phyloP scores from a whole-genome alignment of 2,888 invertebrate species.

The Lampropteryx suffumata region DNA sequence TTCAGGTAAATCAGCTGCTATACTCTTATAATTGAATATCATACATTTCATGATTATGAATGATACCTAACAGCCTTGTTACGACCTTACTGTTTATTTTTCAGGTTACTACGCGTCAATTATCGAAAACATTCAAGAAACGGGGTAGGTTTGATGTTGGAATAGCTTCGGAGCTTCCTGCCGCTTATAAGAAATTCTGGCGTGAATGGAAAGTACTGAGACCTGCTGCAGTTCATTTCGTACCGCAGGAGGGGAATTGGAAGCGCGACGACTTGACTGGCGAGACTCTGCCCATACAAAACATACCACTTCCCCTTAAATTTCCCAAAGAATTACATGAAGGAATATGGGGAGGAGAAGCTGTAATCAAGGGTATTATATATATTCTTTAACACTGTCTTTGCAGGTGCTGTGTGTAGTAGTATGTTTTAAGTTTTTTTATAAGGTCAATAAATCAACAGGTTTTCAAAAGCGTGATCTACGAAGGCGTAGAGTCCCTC shows the following conservation, averaged over 20 bases:
- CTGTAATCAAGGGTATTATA: constrained; percentile 88
- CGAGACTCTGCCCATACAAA: constrained; percentile 88
- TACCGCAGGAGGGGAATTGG: constrained; percentile 89
- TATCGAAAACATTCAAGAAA: constrained; percentile 77
- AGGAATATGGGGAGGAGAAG: constrained; percentile 99
- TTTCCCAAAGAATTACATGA: constrained; percentile 90
- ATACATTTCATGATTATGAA: constrained; percentile 11
- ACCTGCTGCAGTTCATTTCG: constrained; percentile 86
- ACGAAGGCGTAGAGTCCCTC: constrained; percentile 86
- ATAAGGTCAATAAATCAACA: constrained; percentile 30
- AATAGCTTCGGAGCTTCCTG: constrained; percentile 87
- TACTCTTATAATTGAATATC: constrained; percentile 36
- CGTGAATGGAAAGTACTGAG: constrained; percentile 89
- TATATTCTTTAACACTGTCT: no score
- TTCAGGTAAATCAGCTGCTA: constrained; percentile 49
- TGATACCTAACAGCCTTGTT: constrained; percentile 36
- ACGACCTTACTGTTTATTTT: constrained; percentile 50
- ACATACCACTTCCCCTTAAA: constrained; percentile 88
- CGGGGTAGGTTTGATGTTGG: constrained; percentile 85
- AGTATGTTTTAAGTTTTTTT: no score
- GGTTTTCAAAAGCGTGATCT: constrained; percentile 87
- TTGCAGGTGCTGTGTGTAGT: no score
- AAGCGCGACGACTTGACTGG: constrained; percentile 88
- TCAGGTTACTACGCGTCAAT: constrained; percentile 72
- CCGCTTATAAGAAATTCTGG: constrained; percentile 93